Evolutionary conservation across 2,113 vertebrate genomes (phyloP).

Genomic region (Seriola aureovittata): DNA sequence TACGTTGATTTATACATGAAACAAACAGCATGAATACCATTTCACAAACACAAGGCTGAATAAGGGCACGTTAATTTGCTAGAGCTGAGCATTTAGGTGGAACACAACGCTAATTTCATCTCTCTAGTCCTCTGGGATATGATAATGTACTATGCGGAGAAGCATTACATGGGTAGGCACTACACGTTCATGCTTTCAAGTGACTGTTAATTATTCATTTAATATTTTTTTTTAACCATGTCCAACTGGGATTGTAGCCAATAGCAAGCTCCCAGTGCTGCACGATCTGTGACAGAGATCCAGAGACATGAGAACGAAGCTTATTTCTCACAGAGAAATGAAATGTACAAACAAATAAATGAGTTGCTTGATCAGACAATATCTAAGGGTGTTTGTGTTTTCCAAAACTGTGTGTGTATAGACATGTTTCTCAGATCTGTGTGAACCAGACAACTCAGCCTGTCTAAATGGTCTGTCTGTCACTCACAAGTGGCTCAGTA

Average conservation of each 20-base stretch:
- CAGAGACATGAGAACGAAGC: slow-evolving; percentile 8
- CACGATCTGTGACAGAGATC: slow-evolving; percentile 17
- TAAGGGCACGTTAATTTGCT: slow-evolving; percentile 80
- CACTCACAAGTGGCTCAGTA: slow-evolving; percentile 53
- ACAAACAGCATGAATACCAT: slow-evolving; percentile 75
- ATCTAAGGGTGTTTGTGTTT: slow-evolving; percentile 3
- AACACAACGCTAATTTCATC: slow-evolving; percentile 81
- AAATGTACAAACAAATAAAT: background rate
- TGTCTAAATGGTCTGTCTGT: slow-evolving; percentile 49
- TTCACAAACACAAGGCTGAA: slow-evolving; percentile 75
- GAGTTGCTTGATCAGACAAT: background rate
- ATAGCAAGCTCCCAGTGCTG: slow-evolving; percentile 20
- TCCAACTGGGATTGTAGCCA: slow-evolving; percentile 65
- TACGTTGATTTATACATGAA: slow-evolving; percentile 77
- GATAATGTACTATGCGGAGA: slow-evolving; percentile 72
- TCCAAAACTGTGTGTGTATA: background rate
- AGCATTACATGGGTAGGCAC: slow-evolving; percentile 56
- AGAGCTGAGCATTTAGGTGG: slow-evolving; percentile 83
- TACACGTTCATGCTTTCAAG: slow-evolving; percentile 72
- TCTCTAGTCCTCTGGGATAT: slow-evolving; percentile 77
- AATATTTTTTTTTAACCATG: slow-evolving; percentile 40
- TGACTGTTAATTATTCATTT: slow-evolving; percentile 79
- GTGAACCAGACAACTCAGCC: slow-evolving; percentile 60
- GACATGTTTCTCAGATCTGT: background rate
- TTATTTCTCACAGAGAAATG: slow-evolving; percentile 26